Conservation (phyloP, 2,888 invertebrate species). For the Amblyjoppa proteus region DNA sequence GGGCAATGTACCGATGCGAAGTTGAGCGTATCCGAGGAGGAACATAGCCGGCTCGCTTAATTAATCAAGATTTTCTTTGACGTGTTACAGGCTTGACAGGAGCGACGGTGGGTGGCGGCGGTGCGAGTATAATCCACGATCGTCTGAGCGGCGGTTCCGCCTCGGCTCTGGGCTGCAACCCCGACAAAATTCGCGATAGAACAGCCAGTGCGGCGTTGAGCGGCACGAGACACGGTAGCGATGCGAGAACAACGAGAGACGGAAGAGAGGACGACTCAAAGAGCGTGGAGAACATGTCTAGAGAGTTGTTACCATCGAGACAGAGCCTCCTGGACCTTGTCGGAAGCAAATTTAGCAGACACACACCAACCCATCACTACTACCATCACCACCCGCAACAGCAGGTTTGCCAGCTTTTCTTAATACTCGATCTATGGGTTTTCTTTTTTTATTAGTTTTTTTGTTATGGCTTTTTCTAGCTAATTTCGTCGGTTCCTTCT, state of each 20-base stretch:
- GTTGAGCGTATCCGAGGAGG: not conserved
- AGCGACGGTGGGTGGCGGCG: slow-evolving; percentile 72
- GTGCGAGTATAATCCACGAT: slow-evolving; percentile 70
- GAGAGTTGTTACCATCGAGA: slow-evolving; percentile 79
- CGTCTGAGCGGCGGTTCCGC: slow-evolving; percentile 80
- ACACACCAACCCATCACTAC: slow-evolving; percentile 82
- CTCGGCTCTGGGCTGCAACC: slow-evolving; percentile 76
- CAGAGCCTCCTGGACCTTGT: slow-evolving; percentile 83
- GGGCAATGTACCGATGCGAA: not conserved
- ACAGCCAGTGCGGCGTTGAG: slow-evolving; percentile 50
- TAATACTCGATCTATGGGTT: not conserved
- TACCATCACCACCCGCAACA: slow-evolving; percentile 82
- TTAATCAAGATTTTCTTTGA: slow-evolving; percentile 57
- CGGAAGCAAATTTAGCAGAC: slow-evolving; percentile 82
- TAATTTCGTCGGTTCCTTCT: not conserved
- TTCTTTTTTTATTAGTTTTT: not conserved
- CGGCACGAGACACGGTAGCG: slow-evolving; percentile 70
- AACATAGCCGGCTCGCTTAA: slow-evolving; percentile 15
- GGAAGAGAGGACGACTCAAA: slow-evolving; percentile 81
- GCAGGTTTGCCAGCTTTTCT: slow-evolving; percentile 75
- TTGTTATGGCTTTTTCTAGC: not conserved
- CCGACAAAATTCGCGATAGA: slow-evolving; percentile 76
- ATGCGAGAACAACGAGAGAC: slow-evolving; percentile 72
- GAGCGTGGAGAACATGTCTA: slow-evolving; percentile 81
- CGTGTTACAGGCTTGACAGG: slow-evolving; percentile 74